Conservation (phyloP, 2,888 invertebrate genomes). For the Carcina quercana region DNA sequence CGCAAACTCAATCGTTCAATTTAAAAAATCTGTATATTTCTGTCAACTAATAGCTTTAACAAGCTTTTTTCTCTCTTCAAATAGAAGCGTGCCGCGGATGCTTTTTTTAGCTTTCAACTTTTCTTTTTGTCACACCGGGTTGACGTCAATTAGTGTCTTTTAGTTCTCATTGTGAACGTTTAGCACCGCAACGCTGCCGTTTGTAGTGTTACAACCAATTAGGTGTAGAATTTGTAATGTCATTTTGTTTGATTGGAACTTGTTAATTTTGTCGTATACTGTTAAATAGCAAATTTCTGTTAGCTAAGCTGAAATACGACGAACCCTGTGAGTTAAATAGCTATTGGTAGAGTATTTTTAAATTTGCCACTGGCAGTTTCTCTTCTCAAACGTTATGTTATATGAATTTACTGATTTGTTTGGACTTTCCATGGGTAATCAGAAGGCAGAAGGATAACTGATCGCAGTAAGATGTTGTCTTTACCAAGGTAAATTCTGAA, state of each 20-base stretch:
- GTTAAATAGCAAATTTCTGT: neutral
- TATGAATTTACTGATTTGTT: too few relatives aligned
- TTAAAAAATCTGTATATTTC: too few relatives aligned
- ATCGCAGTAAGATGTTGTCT: too few relatives aligned
- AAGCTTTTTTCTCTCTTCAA: conserved; percentile 10
- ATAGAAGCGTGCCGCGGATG: conserved; percentile 21
- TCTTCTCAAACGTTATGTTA: too few relatives aligned
- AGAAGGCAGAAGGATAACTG: too few relatives aligned
- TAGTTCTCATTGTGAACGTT: conserved; percentile 29
- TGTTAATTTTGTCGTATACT: neutral
- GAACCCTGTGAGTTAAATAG: neutral
- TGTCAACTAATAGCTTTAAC: conserved; percentile 2
- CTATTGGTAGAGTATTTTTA: too few relatives aligned
- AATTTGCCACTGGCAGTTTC: too few relatives aligned
- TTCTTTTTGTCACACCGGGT: conserved; percentile 31
- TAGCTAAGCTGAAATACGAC: neutral
- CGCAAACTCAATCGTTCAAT: too few relatives aligned
- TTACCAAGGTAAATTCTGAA: too few relatives aligned
- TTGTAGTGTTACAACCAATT: conserved; percentile 28
- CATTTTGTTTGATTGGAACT: conserved; percentile 9
- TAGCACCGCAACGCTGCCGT: conserved; percentile 20
- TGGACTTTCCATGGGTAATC: too few relatives aligned
- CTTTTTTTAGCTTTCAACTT: conserved; percentile 24
- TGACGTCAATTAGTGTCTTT: conserved; percentile 35
- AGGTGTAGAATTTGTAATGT: conserved; percentile 17